Conservation (phyloP, 2,888 invertebrate genomes). For the Spilarctia lutea region DNA sequence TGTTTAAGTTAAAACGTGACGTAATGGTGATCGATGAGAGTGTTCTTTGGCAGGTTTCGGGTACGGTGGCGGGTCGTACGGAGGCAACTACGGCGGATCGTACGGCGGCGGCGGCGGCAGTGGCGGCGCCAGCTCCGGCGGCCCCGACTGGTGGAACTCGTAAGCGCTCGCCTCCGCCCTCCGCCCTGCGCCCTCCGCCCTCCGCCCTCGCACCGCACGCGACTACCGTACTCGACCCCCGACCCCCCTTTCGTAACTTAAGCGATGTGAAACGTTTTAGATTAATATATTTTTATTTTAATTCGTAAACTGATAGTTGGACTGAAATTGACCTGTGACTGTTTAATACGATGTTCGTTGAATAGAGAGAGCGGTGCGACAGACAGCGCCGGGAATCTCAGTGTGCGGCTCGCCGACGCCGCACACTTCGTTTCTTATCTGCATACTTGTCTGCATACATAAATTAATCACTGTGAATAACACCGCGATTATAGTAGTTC, state of each 20-base stretch:
- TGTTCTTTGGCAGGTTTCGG: conserved; percentile 66
- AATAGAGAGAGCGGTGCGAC: conserved; percentile 67
- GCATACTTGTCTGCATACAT: conserved; percentile 46
- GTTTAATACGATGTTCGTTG: conserved; percentile 62
- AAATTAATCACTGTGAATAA: conserved; percentile 51
- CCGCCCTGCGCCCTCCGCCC: conserved; percentile 46
- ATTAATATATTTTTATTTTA: conserved; percentile 63
- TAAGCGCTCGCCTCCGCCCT: conserved; percentile 60
- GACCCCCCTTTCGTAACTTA: conserved; percentile 53
- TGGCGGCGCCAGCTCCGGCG: conserved; percentile 77
- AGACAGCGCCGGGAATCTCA: conserved; percentile 76
- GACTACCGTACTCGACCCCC: conserved; percentile 46
- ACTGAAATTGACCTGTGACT: conserved; percentile 79
- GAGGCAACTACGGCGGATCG: conserved; percentile 81
- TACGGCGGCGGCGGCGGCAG: conserved; percentile 81
- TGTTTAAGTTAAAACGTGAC: neutral
- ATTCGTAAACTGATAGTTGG: conserved; percentile 67
- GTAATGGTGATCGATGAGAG: conserved; percentile 8
- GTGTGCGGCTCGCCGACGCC: conserved; percentile 59
- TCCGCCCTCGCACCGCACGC: conserved; percentile 50
- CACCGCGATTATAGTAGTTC: conserved; percentile 57
- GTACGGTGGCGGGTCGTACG: conserved; percentile 77
- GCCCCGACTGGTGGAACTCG: conserved; percentile 84
- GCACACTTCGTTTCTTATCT: conserved; percentile 48
- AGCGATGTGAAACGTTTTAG: conserved; percentile 60